Evolutionary conservation across 1,140 invertebrate genomes (phyloP).

Genomic region (Stenopsyche tienmushanensis): DNA sequence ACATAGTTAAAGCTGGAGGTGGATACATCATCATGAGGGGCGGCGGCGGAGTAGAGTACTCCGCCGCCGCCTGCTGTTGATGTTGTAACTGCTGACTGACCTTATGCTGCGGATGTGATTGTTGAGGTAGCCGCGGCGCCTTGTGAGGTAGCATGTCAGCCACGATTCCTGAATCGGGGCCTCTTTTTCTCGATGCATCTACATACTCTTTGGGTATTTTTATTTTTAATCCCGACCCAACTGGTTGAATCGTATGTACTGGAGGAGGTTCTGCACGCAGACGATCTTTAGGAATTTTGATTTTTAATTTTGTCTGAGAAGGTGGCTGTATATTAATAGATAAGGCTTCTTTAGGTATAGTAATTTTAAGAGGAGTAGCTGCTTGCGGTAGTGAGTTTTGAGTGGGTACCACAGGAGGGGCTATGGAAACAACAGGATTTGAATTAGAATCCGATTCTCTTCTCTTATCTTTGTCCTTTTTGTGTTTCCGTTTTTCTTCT

Average conservation of each 20-base stretch:
- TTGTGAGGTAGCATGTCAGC: slow-evolving; percentile 46
- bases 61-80: background rate
- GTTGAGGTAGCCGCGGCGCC: slow-evolving; percentile 33
- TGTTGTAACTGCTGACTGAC: slow-evolving; percentile 16
- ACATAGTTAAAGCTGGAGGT: slow-evolving; percentile 18
- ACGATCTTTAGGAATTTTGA: slow-evolving; percentile 54
- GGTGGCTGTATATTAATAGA: slow-evolving; percentile 34
- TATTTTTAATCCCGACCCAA: slow-evolving; percentile 48
- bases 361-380: slow-evolving; percentile 48
- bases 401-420: slow-evolving; percentile 25
- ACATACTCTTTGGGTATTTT: slow-evolving; percentile 54
- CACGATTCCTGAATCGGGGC: slow-evolving; percentile 32
- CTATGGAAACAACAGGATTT: background rate
- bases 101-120: slow-evolving; percentile 22
- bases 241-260: background rate
- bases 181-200: slow-evolving; percentile 49
- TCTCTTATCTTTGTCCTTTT: slow-evolving; percentile 52
- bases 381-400: slow-evolving; percentile 11
- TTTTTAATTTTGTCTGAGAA: slow-evolving; percentile 47
- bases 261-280: slow-evolving; percentile 50
- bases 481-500: slow-evolving; percentile 54
- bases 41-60: background rate
- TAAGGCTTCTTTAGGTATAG: slow-evolving; percentile 50
- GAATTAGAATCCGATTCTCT: slow-evolving; percentile 44
- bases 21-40: slow-evolving; percentile 13